Percentiles rank a stretch among this genome's conserved stretches.
Evolutionary conservation across 2,888 invertebrate species (phyloP).

Genomic region (Leptogaster cylindrica): DNA sequence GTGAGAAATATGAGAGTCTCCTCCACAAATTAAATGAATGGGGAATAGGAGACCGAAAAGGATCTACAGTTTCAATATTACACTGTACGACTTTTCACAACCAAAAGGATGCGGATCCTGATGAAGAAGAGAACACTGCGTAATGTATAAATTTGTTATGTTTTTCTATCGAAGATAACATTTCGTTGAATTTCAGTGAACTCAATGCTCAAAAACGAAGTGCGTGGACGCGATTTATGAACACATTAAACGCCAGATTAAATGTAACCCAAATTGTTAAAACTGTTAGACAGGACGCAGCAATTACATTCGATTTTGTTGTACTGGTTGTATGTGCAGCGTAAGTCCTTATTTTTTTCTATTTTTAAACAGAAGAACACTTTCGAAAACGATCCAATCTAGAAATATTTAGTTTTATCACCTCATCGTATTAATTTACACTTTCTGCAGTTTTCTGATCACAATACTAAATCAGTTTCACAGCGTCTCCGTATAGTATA

Average conservation of each 20-base stretch:
- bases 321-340: conserved; percentile 75
- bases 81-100: conserved; percentile 67
- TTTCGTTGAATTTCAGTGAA: conserved; percentile 47
- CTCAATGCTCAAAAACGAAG: conserved; percentile 53
- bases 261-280: conserved; percentile 76
- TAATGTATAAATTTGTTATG: not conserved
- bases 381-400: too few relatives aligned
- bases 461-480: too few relatives aligned
- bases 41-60: conserved; percentile 68
- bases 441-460: too few relatives aligned
- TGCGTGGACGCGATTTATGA: conserved; percentile 70
- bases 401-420: too few relatives aligned
- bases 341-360: too few relatives aligned
- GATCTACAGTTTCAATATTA: conserved; percentile 68
- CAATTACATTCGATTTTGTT: conserved; percentile 78
- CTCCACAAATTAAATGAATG: conserved; percentile 67
- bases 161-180: not conserved
- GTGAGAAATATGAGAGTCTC: conserved; percentile 67
- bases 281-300: conserved; percentile 71
- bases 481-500: too few relatives aligned
- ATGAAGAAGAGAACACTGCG: conserved; percentile 2
- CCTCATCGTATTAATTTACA: too few relatives aligned
- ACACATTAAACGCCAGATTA: conserved; percentile 70
- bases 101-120: conserved; percentile 43
- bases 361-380: too few relatives aligned